Percentiles rank a stretch among this genome's conserved stretches.
These are phyloP conservation scores for Phocides pigmalion DNA, from an alignment of 1,140 invertebrate genomes.

Conservation along the genomic window DNA sequence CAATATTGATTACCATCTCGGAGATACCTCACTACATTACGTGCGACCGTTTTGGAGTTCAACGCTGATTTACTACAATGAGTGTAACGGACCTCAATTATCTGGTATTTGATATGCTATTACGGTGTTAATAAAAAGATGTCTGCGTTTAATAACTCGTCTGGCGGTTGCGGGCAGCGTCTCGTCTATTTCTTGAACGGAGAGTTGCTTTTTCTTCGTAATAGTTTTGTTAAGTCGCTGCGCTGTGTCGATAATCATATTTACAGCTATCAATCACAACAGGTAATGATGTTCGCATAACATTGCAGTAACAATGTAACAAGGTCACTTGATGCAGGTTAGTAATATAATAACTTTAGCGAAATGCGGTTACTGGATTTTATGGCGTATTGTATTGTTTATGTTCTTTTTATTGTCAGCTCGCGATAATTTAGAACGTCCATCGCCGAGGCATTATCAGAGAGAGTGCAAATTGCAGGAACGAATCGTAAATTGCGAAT, in stretches of 20 bases:
- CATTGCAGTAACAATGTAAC: constrained; percentile 71
- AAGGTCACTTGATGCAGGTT: constrained; percentile 62
- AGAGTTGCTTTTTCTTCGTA: constrained; percentile 8
- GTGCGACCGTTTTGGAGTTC: constrained; percentile 5
- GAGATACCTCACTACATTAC: constrained; percentile 38
- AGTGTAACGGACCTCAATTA: constrained; percentile 22
- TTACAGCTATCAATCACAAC: constrained; percentile 50
- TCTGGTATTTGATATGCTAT: constrained; percentile 31
- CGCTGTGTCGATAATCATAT: constrained; percentile 45
- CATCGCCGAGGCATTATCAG: constrained; percentile 11
- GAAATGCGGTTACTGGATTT: constrained; percentile 55
- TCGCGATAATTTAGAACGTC: constrained; percentile 19
- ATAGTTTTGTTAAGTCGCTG: constrained; percentile 24
- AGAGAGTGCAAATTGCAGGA: constrained; percentile 32
- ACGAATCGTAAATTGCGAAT: constrained; percentile 40
- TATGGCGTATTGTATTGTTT: constrained; percentile 36
- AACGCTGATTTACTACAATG: constrained; percentile 20
- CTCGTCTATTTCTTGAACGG: neutral
- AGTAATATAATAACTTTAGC: constrained; percentile 41
- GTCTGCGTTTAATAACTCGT: neutral
- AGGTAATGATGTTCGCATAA: constrained; percentile 56
- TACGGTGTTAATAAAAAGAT: constrained; percentile 42
- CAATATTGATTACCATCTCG: constrained; percentile 49
- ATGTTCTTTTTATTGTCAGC: constrained; percentile 37
- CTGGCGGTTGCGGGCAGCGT: neutral